These are phyloP conservation scores for Ptychodera flava DNA, from an alignment of 35 echinoderm and acorn worm species.

Conservation along the genomic window DNA sequence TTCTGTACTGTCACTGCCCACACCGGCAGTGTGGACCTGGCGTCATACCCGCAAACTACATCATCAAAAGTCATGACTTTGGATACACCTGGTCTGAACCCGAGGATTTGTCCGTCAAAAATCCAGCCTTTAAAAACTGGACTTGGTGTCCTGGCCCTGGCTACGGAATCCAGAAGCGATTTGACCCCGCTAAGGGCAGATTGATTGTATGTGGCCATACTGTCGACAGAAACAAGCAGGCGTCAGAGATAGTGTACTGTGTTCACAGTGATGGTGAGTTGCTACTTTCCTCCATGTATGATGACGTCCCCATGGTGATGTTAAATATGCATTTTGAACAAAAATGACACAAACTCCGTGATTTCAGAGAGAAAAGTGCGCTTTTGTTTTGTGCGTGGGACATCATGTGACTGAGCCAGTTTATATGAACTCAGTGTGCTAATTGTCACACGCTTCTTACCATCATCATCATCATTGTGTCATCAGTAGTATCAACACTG, in stretches of 20 bases:
- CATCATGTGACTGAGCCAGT: no score
- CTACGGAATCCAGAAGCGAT: conserved; percentile 77
- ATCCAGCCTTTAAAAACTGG: conserved; percentile 24
- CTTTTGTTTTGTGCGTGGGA: no score
- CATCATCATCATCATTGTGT: no score
- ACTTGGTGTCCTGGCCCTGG: conserved; percentile 71
- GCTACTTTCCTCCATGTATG: no score
- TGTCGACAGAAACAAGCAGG: conserved; percentile 15
- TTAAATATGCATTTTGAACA: no score
- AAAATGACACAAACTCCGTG: no score
- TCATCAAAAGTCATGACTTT: conserved; percentile 53
- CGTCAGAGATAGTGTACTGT: conserved; percentile 34
- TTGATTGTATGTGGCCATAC: conserved; percentile 77
- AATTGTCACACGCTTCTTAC: no score
- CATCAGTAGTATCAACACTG: no score
- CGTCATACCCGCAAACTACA: conserved; percentile 36
- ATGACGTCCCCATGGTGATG: no score
- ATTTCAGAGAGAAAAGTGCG: no score
- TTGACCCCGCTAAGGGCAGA: conserved; percentile 63
- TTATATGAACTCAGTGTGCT: no score
- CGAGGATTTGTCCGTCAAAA: conserved; percentile 36
- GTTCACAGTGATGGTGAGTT: conserved; percentile 85
- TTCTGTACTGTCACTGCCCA: conserved; percentile 68
- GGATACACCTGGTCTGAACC: conserved; percentile 62
- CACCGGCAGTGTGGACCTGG: conserved; percentile 37